Evolutionary conservation across 2,797 vertebrate species (phyloP), one percentile per base, ranked within the genome.

Genomic region (Pseudochirops cupreus): DNA sequence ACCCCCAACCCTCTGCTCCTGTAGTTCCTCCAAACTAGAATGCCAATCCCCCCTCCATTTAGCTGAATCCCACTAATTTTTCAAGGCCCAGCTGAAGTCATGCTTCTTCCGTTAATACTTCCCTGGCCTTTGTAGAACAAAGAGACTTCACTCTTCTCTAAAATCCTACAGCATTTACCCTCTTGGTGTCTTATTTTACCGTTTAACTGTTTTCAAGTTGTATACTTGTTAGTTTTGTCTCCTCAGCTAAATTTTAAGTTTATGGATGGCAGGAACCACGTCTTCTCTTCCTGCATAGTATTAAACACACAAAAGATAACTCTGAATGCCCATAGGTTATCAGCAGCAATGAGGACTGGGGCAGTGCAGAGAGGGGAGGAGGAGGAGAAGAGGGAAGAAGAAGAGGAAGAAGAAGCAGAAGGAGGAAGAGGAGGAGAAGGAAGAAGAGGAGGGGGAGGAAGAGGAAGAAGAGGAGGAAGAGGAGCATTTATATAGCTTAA

Each of bases 291-390:
- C 52, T 26, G 39, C 46, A 33, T 91, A 0, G 28, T 6, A 57
- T 67, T 46, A n/a, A 54, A 29, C 46, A 16, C 26, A 6, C 18
- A 0, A 46, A 56, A 1, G 0, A 0, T 33, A 62, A 62, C 59
- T 62, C 59, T n/a, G 59, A 33, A n/a, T 67, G 11, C 31, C 31
- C 33, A 14, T 67, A 67, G 13, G 33, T 33, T 67, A 67, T 33
- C 31, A 33, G 13, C 59, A 67, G 13, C 3, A 67, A 67, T 67
- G 59, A 13, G 31, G 31, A 12, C 31, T 13, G 31, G 59, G 57
- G 31, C 31, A 67, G 31, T 67, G 31, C 31, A 67, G 31, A 31
- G 59, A 67, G 31, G 59, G 13, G 13, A 67, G 31, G 31, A 59
- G 31, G 31, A 59, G 3, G 58, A 67, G 11, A 4, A 62, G 59